phyloP scores from a whole-genome alignment of 2,113 vertebrate genomes.

The Microtus montanus region DNA sequence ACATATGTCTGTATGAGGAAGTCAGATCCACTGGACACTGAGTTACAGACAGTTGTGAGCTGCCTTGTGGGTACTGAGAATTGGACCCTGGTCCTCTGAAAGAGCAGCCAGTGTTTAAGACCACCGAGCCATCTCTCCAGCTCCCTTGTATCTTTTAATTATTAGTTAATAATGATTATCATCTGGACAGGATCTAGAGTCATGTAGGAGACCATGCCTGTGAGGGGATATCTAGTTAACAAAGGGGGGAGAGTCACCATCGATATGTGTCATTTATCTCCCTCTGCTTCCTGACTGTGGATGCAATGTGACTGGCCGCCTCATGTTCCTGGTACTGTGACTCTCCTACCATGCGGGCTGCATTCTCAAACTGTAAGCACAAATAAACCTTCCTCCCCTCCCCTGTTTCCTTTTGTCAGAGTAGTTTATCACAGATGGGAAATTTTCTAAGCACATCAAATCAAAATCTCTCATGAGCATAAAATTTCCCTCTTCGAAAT shows the following conservation, averaged over 20 bases:
- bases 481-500: slow-evolving; percentile 1
- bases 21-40: not conserved
- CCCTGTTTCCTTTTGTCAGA: not conserved
- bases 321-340: not conserved
- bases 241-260: not conserved
- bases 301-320: no score
- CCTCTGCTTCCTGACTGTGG: not conserved
- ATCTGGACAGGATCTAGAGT: not conserved
- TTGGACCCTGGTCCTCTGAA: not conserved
- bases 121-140: not conserved
- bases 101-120: not conserved
- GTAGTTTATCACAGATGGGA: not conserved
- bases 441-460: not conserved
- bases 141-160: not conserved
- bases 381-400: not conserved
- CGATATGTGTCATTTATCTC: not conserved
- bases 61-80: not conserved
- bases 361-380: not conserved
- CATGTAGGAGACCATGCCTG: not conserved
- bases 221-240: not conserved
- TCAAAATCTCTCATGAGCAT: not conserved
- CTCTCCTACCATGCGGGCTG: not conserved
- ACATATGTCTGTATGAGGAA: not conserved
- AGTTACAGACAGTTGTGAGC: not conserved
- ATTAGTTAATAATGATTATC: not conserved